Conservation (phyloP, 1,140 invertebrate species). For the Lordiphosa clarofinis region DNA sequence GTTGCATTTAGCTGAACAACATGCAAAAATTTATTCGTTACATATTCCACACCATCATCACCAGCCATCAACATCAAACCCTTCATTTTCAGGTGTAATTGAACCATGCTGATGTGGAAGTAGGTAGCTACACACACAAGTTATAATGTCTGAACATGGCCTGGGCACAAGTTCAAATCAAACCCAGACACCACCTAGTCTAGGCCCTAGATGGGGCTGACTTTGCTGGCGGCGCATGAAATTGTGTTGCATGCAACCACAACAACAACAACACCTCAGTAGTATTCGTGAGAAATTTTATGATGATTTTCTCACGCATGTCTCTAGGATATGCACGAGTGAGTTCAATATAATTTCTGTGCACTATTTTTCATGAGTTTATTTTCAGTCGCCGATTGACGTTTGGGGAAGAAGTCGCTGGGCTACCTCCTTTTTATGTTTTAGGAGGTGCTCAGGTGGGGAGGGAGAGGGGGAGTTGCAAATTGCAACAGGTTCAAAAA, state of each 20-base stretch:
- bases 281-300: constrained; percentile 64
- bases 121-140: constrained; percentile 16
- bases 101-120: constrained; percentile 25
- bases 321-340: constrained; percentile 78
- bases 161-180: constrained; percentile 43
- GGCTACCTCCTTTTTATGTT: constrained; percentile 1
- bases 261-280: constrained; percentile 8
- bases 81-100: constrained; percentile 32
- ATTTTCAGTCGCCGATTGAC: constrained; percentile 41
- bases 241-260: constrained; percentile 6
- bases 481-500: constrained; percentile 75
- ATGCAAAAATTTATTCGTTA: constrained; percentile 33
- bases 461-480: constrained; percentile 19
- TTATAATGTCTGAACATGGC: constrained; percentile 30
- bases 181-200: constrained; percentile 26
- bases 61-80: constrained; percentile 11
- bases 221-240: no score
- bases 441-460: neutral
- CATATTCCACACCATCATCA: constrained; percentile 30
- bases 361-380: constrained; percentile 68
- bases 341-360: constrained; percentile 60
- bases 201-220: neutral
- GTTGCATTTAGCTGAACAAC: constrained; percentile 22
- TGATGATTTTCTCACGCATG: constrained; percentile 76
- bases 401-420: constrained; percentile 37